Percentiles rank a stretch among this genome's conserved stretches.
Conservation (phyloP, 2,113 vertebrate species). For the Aspiorhynchus laticeps region DNA sequence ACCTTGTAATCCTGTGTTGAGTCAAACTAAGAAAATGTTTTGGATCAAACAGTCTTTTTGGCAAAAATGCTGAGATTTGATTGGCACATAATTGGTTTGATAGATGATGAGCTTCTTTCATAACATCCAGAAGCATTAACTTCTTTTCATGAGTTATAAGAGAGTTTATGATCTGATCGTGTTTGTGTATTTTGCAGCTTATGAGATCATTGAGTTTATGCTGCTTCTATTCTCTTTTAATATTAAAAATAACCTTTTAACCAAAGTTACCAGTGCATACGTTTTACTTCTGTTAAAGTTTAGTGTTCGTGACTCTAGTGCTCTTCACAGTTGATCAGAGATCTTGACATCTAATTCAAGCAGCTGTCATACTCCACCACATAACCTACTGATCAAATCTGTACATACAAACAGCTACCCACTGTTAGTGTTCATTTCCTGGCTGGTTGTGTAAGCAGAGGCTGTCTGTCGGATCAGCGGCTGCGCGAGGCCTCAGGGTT, state of each 20-base stretch:
- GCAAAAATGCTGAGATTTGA: neutral
- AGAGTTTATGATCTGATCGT: neutral
- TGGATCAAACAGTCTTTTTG: neutral
- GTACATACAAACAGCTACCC: neutral
- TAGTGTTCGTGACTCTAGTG: neutral
- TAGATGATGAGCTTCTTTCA: neutral
- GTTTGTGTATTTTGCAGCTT: neutral
- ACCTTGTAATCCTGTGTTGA: conserved; percentile 33
- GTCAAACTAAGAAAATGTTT: conserved; percentile 23
- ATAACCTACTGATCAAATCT: neutral
- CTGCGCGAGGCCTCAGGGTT: conserved; percentile 30
- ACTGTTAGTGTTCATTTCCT: neutral
- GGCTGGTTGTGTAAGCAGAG: neutral
- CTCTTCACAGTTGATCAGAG: neutral
- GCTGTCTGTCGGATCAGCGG: conserved; percentile 60
- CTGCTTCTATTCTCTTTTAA: neutral
- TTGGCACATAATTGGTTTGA: conserved; percentile 25
- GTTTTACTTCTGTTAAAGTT: neutral
- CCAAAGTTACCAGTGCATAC: neutral
- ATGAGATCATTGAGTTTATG: neutral
- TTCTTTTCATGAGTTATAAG: neutral
- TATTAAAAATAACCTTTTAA: neutral
- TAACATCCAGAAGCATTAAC: neutral
- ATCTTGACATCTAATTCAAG: conserved; percentile 7
- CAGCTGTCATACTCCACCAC: neutral